Evolutionary conservation across 1,140 invertebrate species (phyloP), one percentile per base, ranked within the genome.

Genomic region (Bombus vancouverensis): DNA sequence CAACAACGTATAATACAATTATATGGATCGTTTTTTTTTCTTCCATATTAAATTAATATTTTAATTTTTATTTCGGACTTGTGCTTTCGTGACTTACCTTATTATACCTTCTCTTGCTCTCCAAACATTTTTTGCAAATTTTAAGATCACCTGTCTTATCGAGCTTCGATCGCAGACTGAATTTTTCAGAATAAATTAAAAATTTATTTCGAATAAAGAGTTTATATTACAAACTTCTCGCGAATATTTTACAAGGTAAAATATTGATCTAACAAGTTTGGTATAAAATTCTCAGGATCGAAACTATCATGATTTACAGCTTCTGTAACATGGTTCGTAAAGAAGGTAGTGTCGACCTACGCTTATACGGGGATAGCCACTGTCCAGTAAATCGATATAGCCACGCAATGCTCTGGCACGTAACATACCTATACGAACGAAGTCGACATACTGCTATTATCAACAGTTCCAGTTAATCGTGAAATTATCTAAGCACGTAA

Each of bases 311-410:
- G 81, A 92, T 92, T 89, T 88, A 88, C 91, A 92, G 86, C 89
- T 89, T 90, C 89, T 92, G 88, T 89, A 89, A 18, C 90, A 89
- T 82, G 85, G 57, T n/a, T 82, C 65, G 79, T 82, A 73, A 90
- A 65, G 65, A 70, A 68, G 73, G 83, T 85, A 86, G 47, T 89
- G 72, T 80, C 42, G 47, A 84, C 39, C 87, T 75, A 65, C 86
- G 72, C 53, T 88, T 81, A 87, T 76, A 91, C 57, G 91, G 87
- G 88, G 75, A 91, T 91, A 91, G 85, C 88, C 91, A 89, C 88
- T 92, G 89, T 88, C 91, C 87, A 70, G 87, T 76, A 81, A 92
- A 92, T 92, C 92, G 92, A 92, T 92, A 92, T 90, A 62, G 39
- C 87, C 87, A 90, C 89, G 87, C 87, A 90, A 79, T 74, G 39